Base-by-base conservation (phyloP, 2,113 vertebrate species). In the Craseonycteris thonglongyai region DNA sequence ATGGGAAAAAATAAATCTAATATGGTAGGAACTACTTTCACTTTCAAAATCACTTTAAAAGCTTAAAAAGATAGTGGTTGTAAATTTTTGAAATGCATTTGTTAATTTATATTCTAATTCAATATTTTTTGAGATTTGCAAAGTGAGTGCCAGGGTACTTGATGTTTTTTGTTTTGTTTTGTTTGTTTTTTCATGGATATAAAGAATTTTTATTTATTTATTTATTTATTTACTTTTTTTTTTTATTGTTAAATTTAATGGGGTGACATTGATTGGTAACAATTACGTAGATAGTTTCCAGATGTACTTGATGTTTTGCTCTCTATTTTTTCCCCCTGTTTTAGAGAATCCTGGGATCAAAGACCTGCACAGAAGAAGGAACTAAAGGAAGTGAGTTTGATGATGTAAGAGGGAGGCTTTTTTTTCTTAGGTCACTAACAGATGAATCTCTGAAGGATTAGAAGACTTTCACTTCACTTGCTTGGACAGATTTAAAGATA, bases 401-500 rank as follows among this genome's bases (percentile, higher is more conserved):
- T 93, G 89, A 94, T 83, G 7, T 14, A 76, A 88, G 83, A 96
- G 61, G 42, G 71, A 96, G 90, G 56, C 90, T 90, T 87, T 91
- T 94, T 69, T 91, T 66, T 90, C 92, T 96, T 56, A 93, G 75
- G 82, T 96, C 96, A 93, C 49, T 85, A 51, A 47, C 85, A 83
- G 93, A 84, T 49, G 93, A 97, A 93, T 76, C 49, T 61, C 94
- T 82, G 91, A 96, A 97, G 84, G 80, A 90, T 93, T 95, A 91
- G 71, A 80, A 94, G 35, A n/a, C 26, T 93, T 90, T 91, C 22
- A 69, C 66, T 93, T 84, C 65, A 93, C 94, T 95, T 95, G 90
- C 93, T 97, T 92, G 95, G 95, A 90, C 87, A 90, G 92, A 84
- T 91, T 93, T 95, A 74, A 95, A 95, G 80, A 96, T n/a, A 26